Evolutionary conservation across 1,140 invertebrate species (phyloP).

Genomic region (Drosophila willistoni): DNA sequence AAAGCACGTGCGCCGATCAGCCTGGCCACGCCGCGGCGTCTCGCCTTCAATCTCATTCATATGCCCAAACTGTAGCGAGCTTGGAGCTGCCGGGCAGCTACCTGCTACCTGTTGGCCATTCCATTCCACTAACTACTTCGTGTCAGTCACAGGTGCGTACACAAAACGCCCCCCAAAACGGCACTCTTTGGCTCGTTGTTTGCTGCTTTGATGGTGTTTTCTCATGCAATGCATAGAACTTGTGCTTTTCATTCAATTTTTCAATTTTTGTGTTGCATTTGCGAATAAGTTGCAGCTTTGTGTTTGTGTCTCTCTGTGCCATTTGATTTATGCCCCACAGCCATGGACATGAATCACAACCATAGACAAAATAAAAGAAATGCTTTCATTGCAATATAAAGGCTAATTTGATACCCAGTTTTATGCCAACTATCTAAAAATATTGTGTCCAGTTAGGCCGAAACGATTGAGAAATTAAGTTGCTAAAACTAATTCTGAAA

Average conservation of each 20-base stretch:
- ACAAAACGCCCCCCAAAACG: constrained; percentile 36
- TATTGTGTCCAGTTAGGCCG: too few relatives aligned
- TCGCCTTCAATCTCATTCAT: constrained; percentile 58
- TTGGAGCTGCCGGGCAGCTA: too few relatives aligned
- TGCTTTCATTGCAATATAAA: background rate
- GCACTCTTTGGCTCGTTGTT: constrained; percentile 10
- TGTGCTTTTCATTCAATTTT: constrained; percentile 71
- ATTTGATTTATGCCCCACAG: constrained; percentile 65
- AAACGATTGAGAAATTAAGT: too few relatives aligned
- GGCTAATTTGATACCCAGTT: constrained; percentile 22
- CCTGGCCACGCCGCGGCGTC: constrained; percentile 42
- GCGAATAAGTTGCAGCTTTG: constrained; percentile 25
- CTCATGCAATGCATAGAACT: constrained; percentile 49
- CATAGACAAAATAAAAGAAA: constrained; percentile 29
- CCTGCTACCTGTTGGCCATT: constrained; percentile 66
- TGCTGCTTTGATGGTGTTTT: constrained; percentile 33
- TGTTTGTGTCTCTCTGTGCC: constrained; percentile 14
- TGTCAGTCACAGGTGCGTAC: constrained; percentile 65
- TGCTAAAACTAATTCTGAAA: background rate
- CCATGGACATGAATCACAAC: constrained; percentile 56
- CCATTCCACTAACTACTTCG: constrained; percentile 17
- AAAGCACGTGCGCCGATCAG: constrained; percentile 71
- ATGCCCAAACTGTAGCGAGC: constrained; percentile 49
- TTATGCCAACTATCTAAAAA: background rate
- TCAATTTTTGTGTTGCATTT: constrained; percentile 61